Base-by-base conservation (phyloP, 2,113 vertebrate species). In the Sminthopsis crassicaudata region DNA sequence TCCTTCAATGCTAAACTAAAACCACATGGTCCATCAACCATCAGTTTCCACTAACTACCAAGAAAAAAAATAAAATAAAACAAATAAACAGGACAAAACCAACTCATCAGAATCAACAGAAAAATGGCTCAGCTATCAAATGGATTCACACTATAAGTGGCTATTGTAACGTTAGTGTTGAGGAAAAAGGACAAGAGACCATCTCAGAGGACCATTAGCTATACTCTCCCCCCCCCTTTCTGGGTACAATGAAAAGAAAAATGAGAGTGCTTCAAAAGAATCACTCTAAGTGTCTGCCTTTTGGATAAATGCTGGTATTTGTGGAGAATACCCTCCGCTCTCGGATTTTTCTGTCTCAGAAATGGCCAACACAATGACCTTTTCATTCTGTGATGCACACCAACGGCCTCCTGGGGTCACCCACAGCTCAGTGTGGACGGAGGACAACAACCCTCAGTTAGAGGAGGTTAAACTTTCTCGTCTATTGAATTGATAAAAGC, bases 401-500 rank as follows among this genome's bases (percentile, higher is more conserved):
- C 2, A 0, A 30, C 54, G 2, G 24, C 95, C 60, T 54, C 51
- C 53, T 8, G 46, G 26, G 53, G 93, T 90, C 53, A 91, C 91
- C 54, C n/a, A 50, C 92, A 91, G 57, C 57, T 16, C 9, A 25
- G 24, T 9, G 92, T n/a, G 60, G 93, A 94, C 50, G 93, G 89
- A 90, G 93, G 95, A 95, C 94, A 93, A 67, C 88, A 93, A 92
- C 93, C 90, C 91, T 60, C 91, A 95, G 91, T 96, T 52, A 94
- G 89, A 93, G 92, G 95, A 92, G 93, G 96, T 93, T 93, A 93
- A 95, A 96, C 96, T 96, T 97, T 52, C 95, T n/a, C 95, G 92
- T 42, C 12, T 60, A 95, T 92, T 57, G 14, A 53, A 16, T 55
- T 26, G 95, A 94, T 84, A 91, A 89, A 84, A 84, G 95, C 95